Evolutionary conservation across 2,888 invertebrate species (phyloP).

Genomic region (Nemoura dubitans): DNA sequence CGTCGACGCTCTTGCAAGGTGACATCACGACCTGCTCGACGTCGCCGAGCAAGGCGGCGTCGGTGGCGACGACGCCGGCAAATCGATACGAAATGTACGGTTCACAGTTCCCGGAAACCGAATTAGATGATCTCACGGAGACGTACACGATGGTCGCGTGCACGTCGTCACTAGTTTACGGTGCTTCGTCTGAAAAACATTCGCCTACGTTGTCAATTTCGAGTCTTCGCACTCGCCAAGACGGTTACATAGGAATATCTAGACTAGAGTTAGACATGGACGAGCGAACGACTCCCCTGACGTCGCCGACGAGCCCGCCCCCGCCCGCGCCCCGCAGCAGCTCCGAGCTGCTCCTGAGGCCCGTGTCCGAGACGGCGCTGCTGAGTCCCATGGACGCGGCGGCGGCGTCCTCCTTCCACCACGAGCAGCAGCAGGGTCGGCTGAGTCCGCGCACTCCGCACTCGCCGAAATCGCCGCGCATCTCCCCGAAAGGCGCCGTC

Average conservation of each 20-base stretch:
- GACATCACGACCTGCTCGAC: conserved; percentile 32
- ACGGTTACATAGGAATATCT: conserved; percentile 66
- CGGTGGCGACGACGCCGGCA: conserved; percentile 12
- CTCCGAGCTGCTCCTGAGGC: conserved; percentile 63
- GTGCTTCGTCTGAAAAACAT: conserved; percentile 56
- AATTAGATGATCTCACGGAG: conserved; percentile 55
- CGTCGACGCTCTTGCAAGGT: conserved; percentile 30
- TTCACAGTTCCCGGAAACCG: conserved; percentile 42
- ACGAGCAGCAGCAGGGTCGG: conserved; percentile 54
- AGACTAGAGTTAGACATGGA: conserved; percentile 47
- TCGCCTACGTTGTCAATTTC: conserved; percentile 72
- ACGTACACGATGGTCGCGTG: conserved; percentile 63
- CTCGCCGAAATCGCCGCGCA: conserved; percentile 77
- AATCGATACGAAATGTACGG: conserved; percentile 40
- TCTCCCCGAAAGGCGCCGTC: conserved; percentile 74
- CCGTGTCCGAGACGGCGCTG: conserved; percentile 57
- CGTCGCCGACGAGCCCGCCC: conserved; percentile 76
- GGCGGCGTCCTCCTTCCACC: conserved; percentile 49
- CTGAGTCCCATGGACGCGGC: conserved; percentile 56
- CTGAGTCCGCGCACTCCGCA: conserved; percentile 57
- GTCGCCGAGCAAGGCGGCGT: conserved; percentile 27
- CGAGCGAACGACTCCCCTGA: conserved; percentile 51
- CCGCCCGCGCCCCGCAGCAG: conserved; percentile 83
- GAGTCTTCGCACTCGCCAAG: conserved; percentile 71
- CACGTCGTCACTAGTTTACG: conserved; percentile 65